These are phyloP conservation scores for Lytechinus variegatus DNA, from an alignment of 35 echinoderm and acorn worm species.

Conservation along the genomic window DNA sequence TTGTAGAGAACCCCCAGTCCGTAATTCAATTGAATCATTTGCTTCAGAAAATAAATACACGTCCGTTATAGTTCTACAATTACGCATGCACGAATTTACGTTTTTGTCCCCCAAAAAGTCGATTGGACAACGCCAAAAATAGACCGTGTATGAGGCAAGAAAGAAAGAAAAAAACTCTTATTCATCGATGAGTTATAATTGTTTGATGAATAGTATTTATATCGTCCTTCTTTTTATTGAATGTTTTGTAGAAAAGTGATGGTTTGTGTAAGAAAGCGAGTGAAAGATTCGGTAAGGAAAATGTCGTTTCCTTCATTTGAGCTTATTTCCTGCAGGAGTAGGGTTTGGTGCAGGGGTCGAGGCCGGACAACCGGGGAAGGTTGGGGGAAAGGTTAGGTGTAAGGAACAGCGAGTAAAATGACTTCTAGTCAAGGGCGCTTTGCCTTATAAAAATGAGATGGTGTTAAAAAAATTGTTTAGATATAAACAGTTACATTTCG, in stretches of 20 bases:
- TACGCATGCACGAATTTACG: neutral
- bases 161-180: neutral
- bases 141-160: neutral
- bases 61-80: neutral
- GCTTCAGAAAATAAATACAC: neutral
- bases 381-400: neutral
- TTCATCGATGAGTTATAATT: neutral
- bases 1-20: neutral
- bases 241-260: neutral
- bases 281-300: constrained; percentile 2
- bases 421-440: neutral
- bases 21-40: constrained; percentile 25
- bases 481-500: no score
- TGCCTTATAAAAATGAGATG: no score
- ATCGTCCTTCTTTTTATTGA: neutral
- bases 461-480: no score
- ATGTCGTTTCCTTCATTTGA: constrained; percentile 1
- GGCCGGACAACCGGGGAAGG: constrained; percentile 35
- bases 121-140: neutral
- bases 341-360: neutral
- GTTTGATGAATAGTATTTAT: neutral
- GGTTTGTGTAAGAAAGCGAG: constrained; percentile 17
- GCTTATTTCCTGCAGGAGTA: neutral
- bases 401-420: neutral
- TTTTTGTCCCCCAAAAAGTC: neutral